phyloP scores from a whole-genome alignment of 2,113 vertebrate genomes.

The Mastomys natalensis region DNA sequence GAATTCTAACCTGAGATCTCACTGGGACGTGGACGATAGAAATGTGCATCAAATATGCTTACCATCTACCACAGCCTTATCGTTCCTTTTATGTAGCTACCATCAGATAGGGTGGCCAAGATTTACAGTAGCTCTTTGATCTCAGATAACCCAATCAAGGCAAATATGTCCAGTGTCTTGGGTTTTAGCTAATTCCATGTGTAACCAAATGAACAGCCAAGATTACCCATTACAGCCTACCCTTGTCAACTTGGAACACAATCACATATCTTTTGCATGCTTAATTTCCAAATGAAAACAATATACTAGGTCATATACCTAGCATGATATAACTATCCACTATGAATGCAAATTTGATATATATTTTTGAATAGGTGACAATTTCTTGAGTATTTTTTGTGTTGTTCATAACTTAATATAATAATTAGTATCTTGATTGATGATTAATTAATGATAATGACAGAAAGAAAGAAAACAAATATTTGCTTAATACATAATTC shows the following conservation, averaged over 20 bases:
- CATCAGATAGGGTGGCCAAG: neutral
- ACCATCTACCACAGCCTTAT: neutral
- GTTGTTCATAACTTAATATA: neutral
- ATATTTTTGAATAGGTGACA: neutral
- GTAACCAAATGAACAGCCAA: neutral
- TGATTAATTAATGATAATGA: neutral
- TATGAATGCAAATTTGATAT: neutral
- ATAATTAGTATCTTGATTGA: neutral
- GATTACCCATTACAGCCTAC: neutral
- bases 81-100: neutral
- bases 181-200: neutral
- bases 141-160: neutral
- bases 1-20: neutral
- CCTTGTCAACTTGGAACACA: neutral
- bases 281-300: neutral
- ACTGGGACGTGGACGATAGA: neutral
- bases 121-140: neutral
- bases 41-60: neutral
- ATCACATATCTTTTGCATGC: neutral
- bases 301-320: neutral
- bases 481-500: neutral
- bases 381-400: neutral
- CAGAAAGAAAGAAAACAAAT: neutral
- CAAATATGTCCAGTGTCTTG: neutral
- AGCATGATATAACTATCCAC: neutral